These are phyloP conservation scores for Petaurus breviceps DNA, from an alignment of 2,113 vertebrate genomes.

Conservation along the genomic window DNA sequence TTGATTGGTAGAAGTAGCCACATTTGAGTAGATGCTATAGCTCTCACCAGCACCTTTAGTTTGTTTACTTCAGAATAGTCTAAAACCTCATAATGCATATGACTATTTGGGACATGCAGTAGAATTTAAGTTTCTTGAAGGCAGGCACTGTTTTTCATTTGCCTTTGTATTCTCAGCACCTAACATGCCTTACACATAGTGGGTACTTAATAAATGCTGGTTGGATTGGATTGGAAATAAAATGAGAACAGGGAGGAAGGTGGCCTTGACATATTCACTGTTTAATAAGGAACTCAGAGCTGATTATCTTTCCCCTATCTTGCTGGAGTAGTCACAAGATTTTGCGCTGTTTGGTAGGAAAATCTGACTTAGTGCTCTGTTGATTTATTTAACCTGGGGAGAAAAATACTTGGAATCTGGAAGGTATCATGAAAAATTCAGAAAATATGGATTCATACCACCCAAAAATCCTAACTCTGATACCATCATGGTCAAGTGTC, in stretches of 20 bases:
- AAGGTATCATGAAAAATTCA: neutral
- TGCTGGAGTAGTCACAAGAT: neutral
- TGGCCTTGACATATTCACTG: neutral
- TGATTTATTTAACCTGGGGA: neutral
- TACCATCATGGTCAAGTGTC: neutral
- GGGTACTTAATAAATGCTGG: neutral
- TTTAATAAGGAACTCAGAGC: neutral
- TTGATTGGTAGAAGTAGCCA: neutral
- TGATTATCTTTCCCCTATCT: neutral
- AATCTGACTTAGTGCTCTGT: neutral
- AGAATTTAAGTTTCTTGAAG: neutral
- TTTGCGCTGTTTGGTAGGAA: neutral
- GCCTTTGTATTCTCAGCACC: neutral
- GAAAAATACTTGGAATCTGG: neutral
- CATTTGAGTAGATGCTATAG: neutral
- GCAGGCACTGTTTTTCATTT: neutral
- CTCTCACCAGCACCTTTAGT: neutral
- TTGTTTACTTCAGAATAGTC: neutral
- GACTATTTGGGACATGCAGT: neutral
- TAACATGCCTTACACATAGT: neutral
- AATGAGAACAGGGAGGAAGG: neutral
- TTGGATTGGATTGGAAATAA: neutral
- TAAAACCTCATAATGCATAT: neutral
- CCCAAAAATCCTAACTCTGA: neutral
- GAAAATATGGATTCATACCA: neutral